Evolutionary conservation across 2,113 vertebrate genomes (phyloP).

Genomic region (Miniopterus natalensis): DNA sequence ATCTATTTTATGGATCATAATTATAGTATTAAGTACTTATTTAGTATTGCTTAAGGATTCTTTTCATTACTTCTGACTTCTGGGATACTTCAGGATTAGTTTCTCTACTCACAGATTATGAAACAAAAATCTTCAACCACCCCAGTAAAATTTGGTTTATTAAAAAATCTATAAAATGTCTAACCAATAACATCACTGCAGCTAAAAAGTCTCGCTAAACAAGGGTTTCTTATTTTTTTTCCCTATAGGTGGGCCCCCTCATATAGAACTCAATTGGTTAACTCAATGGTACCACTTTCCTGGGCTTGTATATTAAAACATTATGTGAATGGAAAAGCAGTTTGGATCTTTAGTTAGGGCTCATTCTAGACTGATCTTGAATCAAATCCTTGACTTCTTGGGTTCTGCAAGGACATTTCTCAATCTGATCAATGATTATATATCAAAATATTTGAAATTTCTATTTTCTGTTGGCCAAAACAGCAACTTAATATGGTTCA

Average conservation of each 20-base stretch:
- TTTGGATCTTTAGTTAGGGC: conserved; percentile 11
- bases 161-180: conserved; percentile 1
- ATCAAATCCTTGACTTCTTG: conserved; percentile 15
- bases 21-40: conserved; percentile 56
- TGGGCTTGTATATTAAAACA: conserved; percentile 27
- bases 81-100: conserved; percentile 12
- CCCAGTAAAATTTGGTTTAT: conserved; percentile 19
- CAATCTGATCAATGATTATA: neutral
- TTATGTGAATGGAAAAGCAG: neutral
- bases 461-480: neutral
- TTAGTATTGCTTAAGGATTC: conserved; percentile 43
- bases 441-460: neutral
- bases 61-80: conserved; percentile 58
- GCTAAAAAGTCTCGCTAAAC: neutral
- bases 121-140: conserved; percentile 24
- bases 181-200: conserved; percentile 15
- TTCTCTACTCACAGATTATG: neutral
- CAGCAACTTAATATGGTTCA: neutral
- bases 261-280: neutral
- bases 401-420: conserved; percentile 7
- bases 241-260: neutral
- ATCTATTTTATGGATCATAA: conserved; percentile 49
- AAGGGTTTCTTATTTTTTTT: neutral
- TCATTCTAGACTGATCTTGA: neutral
- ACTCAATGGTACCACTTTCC: neutral